phyloP scores from a whole-genome alignment of 2,797 vertebrate species.

The Mormyrus proboscirostris region DNA sequence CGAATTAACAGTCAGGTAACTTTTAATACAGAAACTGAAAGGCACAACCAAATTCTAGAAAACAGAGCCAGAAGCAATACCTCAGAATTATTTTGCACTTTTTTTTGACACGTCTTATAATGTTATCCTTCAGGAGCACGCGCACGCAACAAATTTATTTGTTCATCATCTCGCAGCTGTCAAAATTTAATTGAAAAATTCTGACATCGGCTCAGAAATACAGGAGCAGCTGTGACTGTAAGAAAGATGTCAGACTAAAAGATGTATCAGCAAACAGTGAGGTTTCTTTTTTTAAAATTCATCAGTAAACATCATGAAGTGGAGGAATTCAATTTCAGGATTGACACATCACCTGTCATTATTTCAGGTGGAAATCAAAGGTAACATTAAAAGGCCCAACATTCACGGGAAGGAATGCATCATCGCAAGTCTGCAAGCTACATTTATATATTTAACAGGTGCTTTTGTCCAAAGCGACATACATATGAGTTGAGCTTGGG shows the following conservation, averaged over 20 bases:
- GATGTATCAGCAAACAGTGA: conserved; percentile 16
- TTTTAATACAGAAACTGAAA: not conserved
- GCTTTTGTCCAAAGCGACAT: not conserved
- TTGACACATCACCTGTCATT: conserved; percentile 32
- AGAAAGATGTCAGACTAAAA: conserved; percentile 29
- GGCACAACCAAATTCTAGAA: not conserved
- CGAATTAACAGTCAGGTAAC: not conserved
- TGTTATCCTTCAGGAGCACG: not conserved
- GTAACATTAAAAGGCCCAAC: conserved; percentile 22
- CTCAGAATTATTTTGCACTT: conserved; percentile 32
- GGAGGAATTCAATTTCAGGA: conserved; percentile 36
- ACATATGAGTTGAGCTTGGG: not conserved
- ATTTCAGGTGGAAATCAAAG: conserved; percentile 40
- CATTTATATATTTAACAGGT: not conserved
- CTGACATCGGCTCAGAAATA: conserved; percentile 21
- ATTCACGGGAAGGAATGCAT: conserved; percentile 23
- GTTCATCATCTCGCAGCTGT: conserved; percentile 28
- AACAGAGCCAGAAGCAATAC: conserved; percentile 29
- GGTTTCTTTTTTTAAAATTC: conserved; percentile 31
- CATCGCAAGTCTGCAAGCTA: conserved; percentile 26
- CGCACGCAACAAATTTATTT: conserved; percentile 12
- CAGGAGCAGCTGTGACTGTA: conserved; percentile 16
- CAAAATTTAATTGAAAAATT: conserved; percentile 30
- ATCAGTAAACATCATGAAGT: conserved; percentile 30
- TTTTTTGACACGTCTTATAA: not conserved